These are phyloP conservation scores for Drymonia ruficornis DNA, from an alignment of 2,888 invertebrate species.

Conservation along the genomic window DNA sequence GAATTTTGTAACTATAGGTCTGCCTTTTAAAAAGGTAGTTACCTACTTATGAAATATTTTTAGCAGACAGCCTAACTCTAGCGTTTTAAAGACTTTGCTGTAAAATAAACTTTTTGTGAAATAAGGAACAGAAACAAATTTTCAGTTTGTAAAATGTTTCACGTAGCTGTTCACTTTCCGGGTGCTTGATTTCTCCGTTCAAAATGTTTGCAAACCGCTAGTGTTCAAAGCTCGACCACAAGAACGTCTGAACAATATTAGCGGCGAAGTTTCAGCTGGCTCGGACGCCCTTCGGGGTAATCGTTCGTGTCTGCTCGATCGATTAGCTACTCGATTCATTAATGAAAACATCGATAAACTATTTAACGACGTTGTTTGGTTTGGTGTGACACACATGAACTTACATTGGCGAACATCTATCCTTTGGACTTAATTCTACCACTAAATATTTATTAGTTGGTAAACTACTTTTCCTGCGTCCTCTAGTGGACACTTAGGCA, in stretches of 20 bases:
- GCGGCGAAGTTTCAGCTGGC: neutral
- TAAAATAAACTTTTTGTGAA: too few species aligned
- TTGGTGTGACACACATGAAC: neutral
- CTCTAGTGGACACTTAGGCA: too few species aligned
- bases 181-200: neutral
- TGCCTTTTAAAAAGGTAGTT: too few species aligned
- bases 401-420: neutral
- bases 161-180: neutral
- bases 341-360: slow-evolving; percentile 1
- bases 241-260: slow-evolving; percentile 4
- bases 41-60: too few species aligned
- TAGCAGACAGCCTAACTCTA: too few species aligned
- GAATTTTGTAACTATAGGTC: too few species aligned
- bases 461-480: too few species aligned
- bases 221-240: slow-evolving; percentile 2
- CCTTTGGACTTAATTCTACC: too few species aligned
- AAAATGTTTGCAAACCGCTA: neutral
- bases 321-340: slow-evolving; percentile 3
- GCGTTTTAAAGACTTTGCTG: too few species aligned
- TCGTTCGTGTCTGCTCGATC: neutral
- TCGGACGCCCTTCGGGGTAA: neutral
- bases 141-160: neutral
- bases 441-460: too few species aligned
- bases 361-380: neutral
- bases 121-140: too few species aligned